Evolutionary conservation across 1,140 invertebrate species (phyloP).

Genomic region (Aricia agestis): DNA sequence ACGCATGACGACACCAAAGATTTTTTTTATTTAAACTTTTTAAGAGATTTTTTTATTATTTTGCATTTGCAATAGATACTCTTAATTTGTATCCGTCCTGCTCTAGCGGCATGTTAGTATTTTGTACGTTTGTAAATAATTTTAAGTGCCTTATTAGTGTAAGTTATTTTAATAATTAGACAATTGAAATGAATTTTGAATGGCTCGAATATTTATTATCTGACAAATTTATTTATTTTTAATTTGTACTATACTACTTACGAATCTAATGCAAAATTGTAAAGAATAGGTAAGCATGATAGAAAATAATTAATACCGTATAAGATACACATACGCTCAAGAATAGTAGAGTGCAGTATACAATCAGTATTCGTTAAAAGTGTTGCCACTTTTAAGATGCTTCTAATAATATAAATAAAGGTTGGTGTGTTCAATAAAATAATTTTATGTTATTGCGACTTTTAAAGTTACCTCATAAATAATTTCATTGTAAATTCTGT

Average conservation of each 20-base stretch:
- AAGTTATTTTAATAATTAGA: conserved; percentile 5
- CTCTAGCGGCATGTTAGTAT: conserved; percentile 5
- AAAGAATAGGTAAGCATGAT: background rate
- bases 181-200: background rate
- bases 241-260: background rate
- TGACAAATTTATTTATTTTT: background rate
- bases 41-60: conserved; percentile 27
- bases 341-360: background rate
- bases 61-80: background rate
- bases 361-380: background rate
- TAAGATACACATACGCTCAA: background rate
- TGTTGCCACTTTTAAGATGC: background rate
- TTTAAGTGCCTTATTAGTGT: conserved; percentile 12
- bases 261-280: background rate
- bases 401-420: background rate
- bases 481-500: background rate
- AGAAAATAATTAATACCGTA: background rate
- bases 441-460: background rate
- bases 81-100: conserved; percentile 2
- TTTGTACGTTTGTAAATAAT: conserved; percentile 12
- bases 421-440: background rate
- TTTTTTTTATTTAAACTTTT: conserved; percentile 20
- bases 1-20: conserved; percentile 55
- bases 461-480: background rate
- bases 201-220: conserved; percentile 7